These are phyloP conservation scores for Panagrolaimus sp. DNA, from an alignment of 1,140 invertebrate species.

Conservation along the genomic window DNA sequence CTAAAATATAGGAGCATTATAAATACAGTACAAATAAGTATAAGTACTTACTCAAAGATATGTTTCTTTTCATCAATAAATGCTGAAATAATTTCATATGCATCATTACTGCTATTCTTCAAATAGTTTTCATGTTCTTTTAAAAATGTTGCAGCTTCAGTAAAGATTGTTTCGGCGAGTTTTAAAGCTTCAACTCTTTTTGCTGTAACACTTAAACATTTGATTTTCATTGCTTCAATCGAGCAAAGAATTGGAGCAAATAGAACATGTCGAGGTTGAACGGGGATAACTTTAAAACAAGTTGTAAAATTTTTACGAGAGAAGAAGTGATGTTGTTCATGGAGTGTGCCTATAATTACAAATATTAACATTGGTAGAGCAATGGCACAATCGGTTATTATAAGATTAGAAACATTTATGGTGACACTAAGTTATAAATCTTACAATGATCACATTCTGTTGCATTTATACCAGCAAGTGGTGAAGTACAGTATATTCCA, in stretches of 20 bases:
- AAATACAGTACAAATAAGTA: constrained; percentile 3
- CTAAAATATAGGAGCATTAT: constrained; percentile 15
- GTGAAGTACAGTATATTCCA: constrained; percentile 39
- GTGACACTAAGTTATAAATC: no score
- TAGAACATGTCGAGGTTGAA: constrained; percentile 44
- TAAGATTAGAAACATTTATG: no score
- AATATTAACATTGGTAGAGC: no score
- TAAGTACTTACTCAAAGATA: constrained; percentile 21
- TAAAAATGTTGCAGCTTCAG: constrained; percentile 12
- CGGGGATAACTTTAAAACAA: constrained; percentile 68
- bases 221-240: constrained; percentile 28
- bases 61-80: not conserved
- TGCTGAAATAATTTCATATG: not conserved
- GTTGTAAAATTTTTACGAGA: constrained; percentile 76
- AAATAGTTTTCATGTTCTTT: not conserved
- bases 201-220: constrained; percentile 13
- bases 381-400: no score
- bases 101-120: not conserved
- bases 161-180: constrained; percentile 15
- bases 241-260: constrained; percentile 49
- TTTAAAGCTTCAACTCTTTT: constrained; percentile 13
- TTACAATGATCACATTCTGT: constrained; percentile 72
- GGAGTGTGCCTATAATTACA: no score
- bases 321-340: constrained; percentile 86
- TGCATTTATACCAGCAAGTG: not conserved